A percentile compares a stretch with the other conserved stretches of the same genome.
Conservation (phyloP, 2,113 vertebrate species). For the Phoxinus phoxinus region DNA sequence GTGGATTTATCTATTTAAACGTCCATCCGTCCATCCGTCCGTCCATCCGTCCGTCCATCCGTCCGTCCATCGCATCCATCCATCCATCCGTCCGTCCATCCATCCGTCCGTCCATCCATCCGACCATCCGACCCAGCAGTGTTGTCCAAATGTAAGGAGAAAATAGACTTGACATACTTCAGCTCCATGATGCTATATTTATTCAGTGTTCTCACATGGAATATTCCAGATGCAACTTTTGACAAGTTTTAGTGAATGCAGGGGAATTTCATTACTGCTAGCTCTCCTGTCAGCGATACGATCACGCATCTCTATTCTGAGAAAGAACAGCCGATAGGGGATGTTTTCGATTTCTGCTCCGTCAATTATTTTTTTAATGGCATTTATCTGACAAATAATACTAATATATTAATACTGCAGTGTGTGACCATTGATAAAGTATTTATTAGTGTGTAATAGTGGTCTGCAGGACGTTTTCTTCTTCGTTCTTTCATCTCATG, state of each 20-base stretch:
- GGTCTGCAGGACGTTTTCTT: neutral
- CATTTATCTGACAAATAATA: neutral
- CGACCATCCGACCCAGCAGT: neutral
- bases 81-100: no score
- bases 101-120: no score
- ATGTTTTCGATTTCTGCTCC: neutral
- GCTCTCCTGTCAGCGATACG: neutral
- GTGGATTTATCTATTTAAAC: neutral
- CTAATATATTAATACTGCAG: neutral
- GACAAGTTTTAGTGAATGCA: slow-evolving; percentile 22
- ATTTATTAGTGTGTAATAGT: neutral
- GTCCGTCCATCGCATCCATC: no score
- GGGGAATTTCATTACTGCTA: neutral
- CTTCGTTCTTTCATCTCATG: neutral
- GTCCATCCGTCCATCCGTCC: no score
- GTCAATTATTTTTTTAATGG: neutral
- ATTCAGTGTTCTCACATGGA: neutral
- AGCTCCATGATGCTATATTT: slow-evolving; percentile 9
- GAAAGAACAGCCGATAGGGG: neutral
- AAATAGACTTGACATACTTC: slow-evolving; percentile 2
- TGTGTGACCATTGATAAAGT: neutral
- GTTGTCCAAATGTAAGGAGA: neutral
- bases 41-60: no score
- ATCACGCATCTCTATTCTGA: neutral
- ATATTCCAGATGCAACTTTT: slow-evolving; percentile 21